Percentiles rank a stretch among this genome's conserved stretches.
Evolutionary conservation across 2,797 vertebrate species (phyloP).

Genomic region (Sebastes trivittatus): DNA sequence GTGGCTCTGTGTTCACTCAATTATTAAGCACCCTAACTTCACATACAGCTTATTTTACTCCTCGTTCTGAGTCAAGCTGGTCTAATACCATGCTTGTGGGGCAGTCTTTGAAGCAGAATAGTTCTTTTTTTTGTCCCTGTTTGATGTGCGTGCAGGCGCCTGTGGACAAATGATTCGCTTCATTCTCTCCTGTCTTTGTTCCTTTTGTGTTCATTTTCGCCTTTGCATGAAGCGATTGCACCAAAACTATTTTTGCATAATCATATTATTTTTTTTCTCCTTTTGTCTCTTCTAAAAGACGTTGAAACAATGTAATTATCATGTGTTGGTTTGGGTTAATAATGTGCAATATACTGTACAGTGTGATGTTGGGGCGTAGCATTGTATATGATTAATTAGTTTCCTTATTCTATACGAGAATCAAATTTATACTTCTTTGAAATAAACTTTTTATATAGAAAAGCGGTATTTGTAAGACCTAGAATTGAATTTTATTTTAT

Average conservation of each 20-base stretch:
- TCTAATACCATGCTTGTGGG: constrained; percentile 61
- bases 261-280: constrained; percentile 15
- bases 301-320: constrained; percentile 39
- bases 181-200: constrained; percentile 57
- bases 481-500: neutral
- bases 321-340: constrained; percentile 23
- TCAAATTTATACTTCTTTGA: neutral
- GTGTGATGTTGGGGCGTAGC: neutral
- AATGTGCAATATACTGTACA: neutral
- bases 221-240: constrained; percentile 36
- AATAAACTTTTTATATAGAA: neutral
- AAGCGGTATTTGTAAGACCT: neutral
- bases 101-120: constrained; percentile 68
- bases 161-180: constrained; percentile 70
- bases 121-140: constrained; percentile 42
- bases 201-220: constrained; percentile 48
- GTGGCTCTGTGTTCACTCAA: constrained; percentile 34
- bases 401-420: constrained; percentile 11
- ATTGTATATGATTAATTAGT: neutral
- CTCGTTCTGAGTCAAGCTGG: constrained; percentile 36
- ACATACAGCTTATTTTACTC: constrained; percentile 47
- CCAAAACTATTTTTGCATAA: constrained; percentile 39
- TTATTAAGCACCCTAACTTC: constrained; percentile 59
- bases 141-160: constrained; percentile 66
- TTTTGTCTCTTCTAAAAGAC: constrained; percentile 6